Evolutionary conservation across 2,113 vertebrate species (phyloP).

Genomic region (Paramisgurnus dabryanus): DNA sequence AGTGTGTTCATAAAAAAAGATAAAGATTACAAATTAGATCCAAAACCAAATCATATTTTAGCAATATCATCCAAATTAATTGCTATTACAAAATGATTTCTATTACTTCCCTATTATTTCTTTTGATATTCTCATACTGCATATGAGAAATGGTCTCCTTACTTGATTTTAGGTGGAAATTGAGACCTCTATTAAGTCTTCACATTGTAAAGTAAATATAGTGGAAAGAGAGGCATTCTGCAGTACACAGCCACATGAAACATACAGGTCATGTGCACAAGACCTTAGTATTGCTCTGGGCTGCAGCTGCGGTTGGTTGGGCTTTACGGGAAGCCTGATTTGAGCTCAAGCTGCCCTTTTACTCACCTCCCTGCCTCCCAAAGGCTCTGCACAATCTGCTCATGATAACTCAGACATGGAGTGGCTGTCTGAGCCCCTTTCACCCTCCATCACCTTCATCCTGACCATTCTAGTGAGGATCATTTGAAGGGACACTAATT

Average conservation of each 20-base stretch:
- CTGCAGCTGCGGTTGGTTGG: conserved; percentile 24
- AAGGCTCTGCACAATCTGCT: conserved; percentile 35
- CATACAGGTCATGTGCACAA: conserved; percentile 7
- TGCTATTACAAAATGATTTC: too few species aligned
- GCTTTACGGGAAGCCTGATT: conserved; percentile 32
- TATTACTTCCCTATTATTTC: too few species aligned
- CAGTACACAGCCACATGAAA: neutral
- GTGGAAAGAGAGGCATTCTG: neutral
- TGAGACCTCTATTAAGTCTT: neutral
- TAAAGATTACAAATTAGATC: too few species aligned
- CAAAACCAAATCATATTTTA: too few species aligned
- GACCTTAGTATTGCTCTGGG: conserved; percentile 13
- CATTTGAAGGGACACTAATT: conserved; percentile 45
- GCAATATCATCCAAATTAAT: too few species aligned
- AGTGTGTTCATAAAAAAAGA: too few species aligned
- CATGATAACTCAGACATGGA: conserved; percentile 24
- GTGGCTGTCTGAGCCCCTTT: conserved; percentile 27
- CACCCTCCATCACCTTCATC: conserved; percentile 20
- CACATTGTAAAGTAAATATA: too few species aligned
- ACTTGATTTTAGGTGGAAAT: neutral
- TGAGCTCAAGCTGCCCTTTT: conserved; percentile 19
- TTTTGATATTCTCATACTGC: too few species aligned
- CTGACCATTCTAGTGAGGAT: conserved; percentile 21
- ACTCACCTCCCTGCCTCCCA: conserved; percentile 23
- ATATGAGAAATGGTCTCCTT: too few species aligned